Percentiles rank a stretch among this genome's conserved stretches.
phyloP scores from a whole-genome alignment of 2,113 vertebrate genomes.

The Castor canadensis region DNA sequence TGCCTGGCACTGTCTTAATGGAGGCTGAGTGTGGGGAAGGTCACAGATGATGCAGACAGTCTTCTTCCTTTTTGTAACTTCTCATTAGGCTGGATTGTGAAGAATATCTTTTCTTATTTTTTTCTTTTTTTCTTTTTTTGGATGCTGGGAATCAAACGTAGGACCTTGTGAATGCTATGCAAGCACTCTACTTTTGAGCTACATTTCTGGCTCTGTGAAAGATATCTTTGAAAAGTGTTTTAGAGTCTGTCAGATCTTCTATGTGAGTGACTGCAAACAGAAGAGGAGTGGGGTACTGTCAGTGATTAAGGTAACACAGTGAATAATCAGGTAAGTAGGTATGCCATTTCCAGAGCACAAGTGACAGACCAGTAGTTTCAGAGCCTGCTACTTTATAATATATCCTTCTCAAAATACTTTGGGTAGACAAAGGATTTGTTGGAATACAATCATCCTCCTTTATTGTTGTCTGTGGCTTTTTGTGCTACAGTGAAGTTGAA shows the following conservation, averaged over 20 bases:
- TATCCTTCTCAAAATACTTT: background rate
- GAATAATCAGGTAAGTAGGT: conserved; percentile 54
- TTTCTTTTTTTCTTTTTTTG: background rate
- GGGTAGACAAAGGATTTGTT: background rate
- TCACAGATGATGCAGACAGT: background rate
- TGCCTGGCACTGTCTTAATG: background rate
- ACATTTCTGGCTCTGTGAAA: background rate
- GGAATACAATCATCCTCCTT: background rate
- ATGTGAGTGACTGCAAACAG: background rate
- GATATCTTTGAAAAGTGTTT: conserved; percentile 1
- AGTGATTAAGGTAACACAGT: conserved; percentile 6
- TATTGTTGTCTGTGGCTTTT: background rate
- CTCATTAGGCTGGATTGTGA: conserved; percentile 1
- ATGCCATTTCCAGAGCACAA: background rate
- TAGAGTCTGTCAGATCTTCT: background rate
- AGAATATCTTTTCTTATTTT: background rate
- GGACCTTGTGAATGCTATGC: background rate
- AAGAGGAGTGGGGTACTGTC: background rate
- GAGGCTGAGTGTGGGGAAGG: background rate
- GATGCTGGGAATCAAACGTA: background rate
- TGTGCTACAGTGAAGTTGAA: background rate
- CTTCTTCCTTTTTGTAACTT: background rate
- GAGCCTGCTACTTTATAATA: background rate
- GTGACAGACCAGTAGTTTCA: background rate
- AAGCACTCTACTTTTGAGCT: background rate